These are phyloP conservation scores for Turnix velox DNA, from an alignment of 2,113 vertebrate species.

Conservation along the genomic window DNA sequence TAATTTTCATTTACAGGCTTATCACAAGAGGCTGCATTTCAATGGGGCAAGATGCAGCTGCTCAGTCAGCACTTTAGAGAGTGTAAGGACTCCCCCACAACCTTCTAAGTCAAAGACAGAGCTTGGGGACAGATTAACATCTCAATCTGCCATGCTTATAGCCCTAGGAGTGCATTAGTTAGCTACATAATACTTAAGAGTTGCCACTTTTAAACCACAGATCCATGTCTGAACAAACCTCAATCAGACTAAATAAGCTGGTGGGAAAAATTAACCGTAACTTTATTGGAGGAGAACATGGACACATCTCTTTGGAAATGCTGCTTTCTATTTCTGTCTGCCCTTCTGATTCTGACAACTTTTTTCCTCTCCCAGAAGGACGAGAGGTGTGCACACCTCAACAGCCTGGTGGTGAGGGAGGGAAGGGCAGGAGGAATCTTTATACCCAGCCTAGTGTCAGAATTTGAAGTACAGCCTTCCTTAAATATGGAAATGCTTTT, in stretches of 20 bases:
- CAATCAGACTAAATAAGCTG: background rate
- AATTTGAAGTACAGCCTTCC: background rate
- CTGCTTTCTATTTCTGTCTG: background rate
- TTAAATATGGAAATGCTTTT: background rate
- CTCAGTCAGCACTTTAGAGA: background rate
- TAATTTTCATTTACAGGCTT: background rate
- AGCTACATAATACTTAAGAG: background rate
- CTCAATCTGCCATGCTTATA: background rate
- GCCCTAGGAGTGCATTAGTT: background rate
- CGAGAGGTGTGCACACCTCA: background rate
- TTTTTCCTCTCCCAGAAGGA: background rate
- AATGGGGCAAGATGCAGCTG: background rate
- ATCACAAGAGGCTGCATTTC: background rate
- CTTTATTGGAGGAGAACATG: rapidly evolving
- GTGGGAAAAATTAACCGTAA: background rate
- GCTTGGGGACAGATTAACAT: background rate
- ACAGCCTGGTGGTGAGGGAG: background rate
- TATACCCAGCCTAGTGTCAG: background rate
- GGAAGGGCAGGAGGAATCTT: background rate
- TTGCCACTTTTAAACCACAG: background rate
- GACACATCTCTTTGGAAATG: background rate
- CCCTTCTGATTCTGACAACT: background rate
- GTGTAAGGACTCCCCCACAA: background rate
- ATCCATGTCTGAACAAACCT: background rate
- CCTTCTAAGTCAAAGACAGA: background rate